phyloP scores from a whole-genome alignment of 2,797 vertebrate genomes.

The Neomorphus geoffroyi region DNA sequence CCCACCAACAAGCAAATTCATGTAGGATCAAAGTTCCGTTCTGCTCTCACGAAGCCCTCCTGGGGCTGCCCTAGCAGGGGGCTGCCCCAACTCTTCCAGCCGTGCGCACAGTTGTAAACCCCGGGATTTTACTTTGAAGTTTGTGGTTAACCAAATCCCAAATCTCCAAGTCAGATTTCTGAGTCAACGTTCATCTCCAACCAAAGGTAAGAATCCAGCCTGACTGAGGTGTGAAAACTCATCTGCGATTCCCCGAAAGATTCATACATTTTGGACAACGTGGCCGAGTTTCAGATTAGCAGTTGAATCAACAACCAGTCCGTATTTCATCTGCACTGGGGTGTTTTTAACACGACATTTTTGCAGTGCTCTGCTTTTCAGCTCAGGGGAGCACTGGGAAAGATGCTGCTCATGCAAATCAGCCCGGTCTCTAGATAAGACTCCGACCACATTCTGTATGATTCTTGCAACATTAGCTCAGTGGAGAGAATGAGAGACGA shows the following conservation, averaged over 20 bases:
- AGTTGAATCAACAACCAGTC: not conserved
- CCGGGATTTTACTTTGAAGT: not conserved
- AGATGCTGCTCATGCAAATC: not conserved
- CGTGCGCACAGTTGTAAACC: not conserved
- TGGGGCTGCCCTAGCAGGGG: not conserved
- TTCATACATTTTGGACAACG: not conserved
- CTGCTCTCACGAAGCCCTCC: not conserved
- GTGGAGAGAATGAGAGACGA: not conserved
- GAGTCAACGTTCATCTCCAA: not conserved
- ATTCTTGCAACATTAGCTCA: not conserved
- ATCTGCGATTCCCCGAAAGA: not conserved
- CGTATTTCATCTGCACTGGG: not conserved
- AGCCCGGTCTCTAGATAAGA: not conserved
- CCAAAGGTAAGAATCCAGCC: not conserved
- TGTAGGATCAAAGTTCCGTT: accelerated
- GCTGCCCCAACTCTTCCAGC: not conserved
- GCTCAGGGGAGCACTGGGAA: not conserved
- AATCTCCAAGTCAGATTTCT: not conserved
- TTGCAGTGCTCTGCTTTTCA: not conserved
- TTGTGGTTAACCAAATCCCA: not conserved
- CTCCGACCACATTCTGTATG: not conserved
- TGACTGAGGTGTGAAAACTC: not conserved
- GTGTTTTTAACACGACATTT: not conserved
- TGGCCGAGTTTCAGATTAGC: not conserved
- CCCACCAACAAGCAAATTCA: not conserved